These are phyloP conservation scores for Larimichthys crocea DNA, from an alignment of 2,113 vertebrate species.

Conservation along the genomic window DNA sequence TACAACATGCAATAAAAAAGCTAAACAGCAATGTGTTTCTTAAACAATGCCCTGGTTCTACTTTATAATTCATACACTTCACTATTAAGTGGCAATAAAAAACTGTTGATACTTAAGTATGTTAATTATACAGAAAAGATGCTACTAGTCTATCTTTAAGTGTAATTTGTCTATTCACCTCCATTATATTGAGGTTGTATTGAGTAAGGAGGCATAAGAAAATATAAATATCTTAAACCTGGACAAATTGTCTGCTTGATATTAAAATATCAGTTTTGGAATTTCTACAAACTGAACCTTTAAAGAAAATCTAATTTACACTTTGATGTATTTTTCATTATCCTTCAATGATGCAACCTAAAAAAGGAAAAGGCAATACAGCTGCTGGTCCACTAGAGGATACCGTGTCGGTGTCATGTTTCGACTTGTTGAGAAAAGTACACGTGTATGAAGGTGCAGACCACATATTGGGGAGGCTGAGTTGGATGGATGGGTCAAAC, in stretches of 20 bases:
- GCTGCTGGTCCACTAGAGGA: too few relatives aligned
- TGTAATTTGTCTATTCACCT: background rate
- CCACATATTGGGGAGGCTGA: too few relatives aligned
- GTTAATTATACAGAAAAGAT: background rate
- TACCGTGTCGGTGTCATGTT: too few relatives aligned
- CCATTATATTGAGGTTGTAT: background rate
- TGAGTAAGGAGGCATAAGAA: too few relatives aligned
- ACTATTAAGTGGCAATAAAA: constrained; percentile 3
- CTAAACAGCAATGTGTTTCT: constrained; percentile 1
- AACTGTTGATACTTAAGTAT: background rate
- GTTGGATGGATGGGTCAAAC: too few relatives aligned
- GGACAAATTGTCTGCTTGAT: too few relatives aligned
- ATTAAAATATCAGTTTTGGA: background rate
- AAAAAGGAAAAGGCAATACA: too few relatives aligned
- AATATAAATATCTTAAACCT: background rate
- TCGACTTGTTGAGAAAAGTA: too few relatives aligned
- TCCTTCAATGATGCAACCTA: too few relatives aligned
- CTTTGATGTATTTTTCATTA: too few relatives aligned
- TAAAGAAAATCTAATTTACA: too few relatives aligned
- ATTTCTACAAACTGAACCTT: background rate
- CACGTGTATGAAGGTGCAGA: too few relatives aligned
- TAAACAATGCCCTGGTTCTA: background rate
- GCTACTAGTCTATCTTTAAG: background rate
- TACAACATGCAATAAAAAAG: constrained; percentile 28
- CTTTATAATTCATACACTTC: constrained; percentile 28